These are phyloP conservation scores for Ctenochaetus hawaiiensis DNA, from an alignment of 2,797 vertebrate genomes.

Conservation along the genomic window DNA sequence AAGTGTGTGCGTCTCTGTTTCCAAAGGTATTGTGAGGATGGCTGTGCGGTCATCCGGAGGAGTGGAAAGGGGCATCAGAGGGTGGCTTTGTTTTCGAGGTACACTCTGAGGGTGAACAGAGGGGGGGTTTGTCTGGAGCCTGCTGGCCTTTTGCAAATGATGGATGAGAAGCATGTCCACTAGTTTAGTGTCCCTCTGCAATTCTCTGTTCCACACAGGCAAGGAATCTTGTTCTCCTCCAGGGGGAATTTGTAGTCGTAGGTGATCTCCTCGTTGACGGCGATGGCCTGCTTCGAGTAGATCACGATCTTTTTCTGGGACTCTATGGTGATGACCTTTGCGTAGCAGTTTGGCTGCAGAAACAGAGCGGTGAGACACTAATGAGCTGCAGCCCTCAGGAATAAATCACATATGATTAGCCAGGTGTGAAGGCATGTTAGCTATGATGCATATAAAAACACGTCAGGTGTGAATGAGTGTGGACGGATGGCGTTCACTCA, in stretches of 20 bases:
- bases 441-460: neutral
- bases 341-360: constrained; percentile 93
- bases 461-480: no score
- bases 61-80: neutral
- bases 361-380: neutral
- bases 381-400: constrained; percentile 5
- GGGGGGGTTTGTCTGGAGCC: neutral
- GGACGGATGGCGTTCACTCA: constrained; percentile 70
- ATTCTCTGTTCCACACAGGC: constrained; percentile 94
- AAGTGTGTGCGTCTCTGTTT: constrained; percentile 65
- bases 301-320: constrained; percentile 97
- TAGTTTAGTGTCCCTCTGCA: constrained; percentile 94
- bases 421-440: neutral
- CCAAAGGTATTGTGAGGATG: constrained; percentile 54
- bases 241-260: constrained; percentile 97
- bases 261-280: constrained; percentile 94
- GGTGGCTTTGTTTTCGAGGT: constrained; percentile 35
- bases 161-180: constrained; percentile 40
- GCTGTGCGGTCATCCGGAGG: constrained; percentile 14
- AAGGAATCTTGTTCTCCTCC: constrained; percentile 96
- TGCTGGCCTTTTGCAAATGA: constrained; percentile 14
- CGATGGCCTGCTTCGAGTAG: constrained; percentile 95
- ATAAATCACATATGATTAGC: neutral
- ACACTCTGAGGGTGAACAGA: constrained; percentile 3
- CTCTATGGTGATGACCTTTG: constrained; percentile 96